Evolutionary conservation across 2,113 vertebrate genomes (phyloP), one percentile per base, ranked within the genome.

Genomic region (Cyanoliseus patagonus): DNA sequence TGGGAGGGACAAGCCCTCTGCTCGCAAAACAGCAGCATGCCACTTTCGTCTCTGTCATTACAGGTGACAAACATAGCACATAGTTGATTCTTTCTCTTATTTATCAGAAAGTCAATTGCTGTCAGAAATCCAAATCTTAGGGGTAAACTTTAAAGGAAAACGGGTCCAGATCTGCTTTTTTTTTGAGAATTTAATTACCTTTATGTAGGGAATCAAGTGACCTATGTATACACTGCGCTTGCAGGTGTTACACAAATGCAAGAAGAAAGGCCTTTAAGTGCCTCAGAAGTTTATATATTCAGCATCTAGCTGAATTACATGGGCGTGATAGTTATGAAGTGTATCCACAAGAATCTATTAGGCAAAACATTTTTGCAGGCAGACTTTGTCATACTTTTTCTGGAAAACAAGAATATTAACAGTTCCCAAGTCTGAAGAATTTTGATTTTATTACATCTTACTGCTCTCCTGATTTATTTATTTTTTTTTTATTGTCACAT

Each of bases 401-500:
- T 55, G 4, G 62, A 76, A 79, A 68, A 69, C 22, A 55, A 39
- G 35, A 70, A 35, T 30, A 73, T 47, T 52, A 74, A 31, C 9
- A 9, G 27, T 85, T 79, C 33, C 67, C 61, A 77, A 85, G 35
- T 49, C 17, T 61, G 57, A 72, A 52, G 46, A 78, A 33, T 44
- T 80, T 24, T 83, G 22, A 42, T 75, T 63, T 90, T 59, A 23
- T 74, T 64, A 9, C 19, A 16, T 75, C 18, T 79, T 67, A 4
- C 30, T 57, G 20, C 19, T 74, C 27, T 94, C n/a, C 86, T 97
- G 85, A 97, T 76, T 69, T 78, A 16, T 66, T 88, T 83, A 3
- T 79, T 68, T 88, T 19, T 44, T 77, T 74, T 93, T 88, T 70
- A 46, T 97, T 97, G 90, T 97, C 89, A 95, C 42, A 59, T 68